Base-by-base conservation (phyloP, 2,888 invertebrate species). In the Coleophora flavipennella region DNA sequence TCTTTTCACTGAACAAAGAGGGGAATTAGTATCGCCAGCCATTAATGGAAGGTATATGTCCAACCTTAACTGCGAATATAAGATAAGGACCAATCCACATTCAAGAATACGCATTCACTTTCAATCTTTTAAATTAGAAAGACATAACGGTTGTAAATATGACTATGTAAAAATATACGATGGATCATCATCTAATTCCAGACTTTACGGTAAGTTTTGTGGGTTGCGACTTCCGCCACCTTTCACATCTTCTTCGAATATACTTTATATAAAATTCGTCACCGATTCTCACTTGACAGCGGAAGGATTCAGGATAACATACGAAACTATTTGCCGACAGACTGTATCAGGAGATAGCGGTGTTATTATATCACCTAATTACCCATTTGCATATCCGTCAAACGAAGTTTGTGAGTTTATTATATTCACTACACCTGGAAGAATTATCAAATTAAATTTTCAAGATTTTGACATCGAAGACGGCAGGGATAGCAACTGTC, bases 1-100 rank as follows among this genome's bases (percentile, higher is more conserved):
- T 0, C 71, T 88, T 27, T 90, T 86, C 47, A 93, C 93, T 0
- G 56, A 72, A 3, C 78, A 86, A 4, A 71, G 65, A 42, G 95
- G 92, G 1, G 85, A 86, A 51, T 88, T 96, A 13, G 63, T 67
- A 1, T 89, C 92, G 0, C 94, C 94, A 0, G 79, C 79, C 12
- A 68, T 70, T 35, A 76, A 86, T 42, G 87, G 86, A 8, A 68
- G 65, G 4, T 90, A 92, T 59, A 62, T 84, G 1, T 68, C 85
- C 39, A 86, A 89, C 45, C 58, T 91, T 37, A 65, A 88, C 35
- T 97, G 97, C 60, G 94, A 94, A 54, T 97, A 95, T 85, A 87
- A 90, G 53, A 93, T 97, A 49, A 88, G 88, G 51, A 80, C 92
- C 31, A 86, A 88, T 0, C 52, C 66, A 0, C 87, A 87, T 2